A percentile compares a stretch with the other conserved stretches of the same genome.
Evolutionary conservation across 2,113 vertebrate genomes (phyloP).

Genomic region (Indicator indicator): DNA sequence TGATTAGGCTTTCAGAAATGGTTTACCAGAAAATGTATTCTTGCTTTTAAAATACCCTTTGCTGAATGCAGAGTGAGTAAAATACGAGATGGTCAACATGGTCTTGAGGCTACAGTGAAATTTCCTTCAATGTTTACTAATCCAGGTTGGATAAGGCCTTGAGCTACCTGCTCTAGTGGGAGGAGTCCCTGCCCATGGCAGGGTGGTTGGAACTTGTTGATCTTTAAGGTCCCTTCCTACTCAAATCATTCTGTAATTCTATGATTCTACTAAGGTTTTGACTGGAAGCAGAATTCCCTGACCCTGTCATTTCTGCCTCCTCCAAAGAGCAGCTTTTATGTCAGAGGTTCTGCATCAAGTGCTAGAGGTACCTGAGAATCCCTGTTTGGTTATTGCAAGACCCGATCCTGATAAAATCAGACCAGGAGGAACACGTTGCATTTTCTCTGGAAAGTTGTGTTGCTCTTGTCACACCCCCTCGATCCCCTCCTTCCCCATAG

Average conservation of each 20-base stretch:
- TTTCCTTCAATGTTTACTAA: neutral
- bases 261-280: neutral
- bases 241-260: too few relatives aligned
- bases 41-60: neutral
- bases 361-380: neutral
- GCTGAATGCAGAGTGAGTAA: neutral
- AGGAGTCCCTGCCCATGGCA: too few relatives aligned
- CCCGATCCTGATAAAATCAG: neutral
- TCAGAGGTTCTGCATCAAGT: neutral
- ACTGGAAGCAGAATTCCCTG: neutral
- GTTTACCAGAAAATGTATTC: neutral
- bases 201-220: too few relatives aligned
- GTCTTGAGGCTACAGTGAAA: neutral
- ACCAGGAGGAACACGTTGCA: rapidly evolving
- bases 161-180: too few relatives aligned
- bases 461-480: neutral
- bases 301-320: neutral
- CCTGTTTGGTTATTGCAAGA: neutral
- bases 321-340: neutral
- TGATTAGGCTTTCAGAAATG: neutral
- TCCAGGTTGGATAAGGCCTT: too few relatives aligned
- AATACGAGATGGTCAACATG: neutral
- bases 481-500: too few relatives aligned
- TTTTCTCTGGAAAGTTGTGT: rapidly evolving
- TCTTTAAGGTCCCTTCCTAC: too few relatives aligned